These are phyloP conservation scores for Pseudopipra pipra DNA, from an alignment of 2,113 vertebrate species.

Conservation along the genomic window DNA sequence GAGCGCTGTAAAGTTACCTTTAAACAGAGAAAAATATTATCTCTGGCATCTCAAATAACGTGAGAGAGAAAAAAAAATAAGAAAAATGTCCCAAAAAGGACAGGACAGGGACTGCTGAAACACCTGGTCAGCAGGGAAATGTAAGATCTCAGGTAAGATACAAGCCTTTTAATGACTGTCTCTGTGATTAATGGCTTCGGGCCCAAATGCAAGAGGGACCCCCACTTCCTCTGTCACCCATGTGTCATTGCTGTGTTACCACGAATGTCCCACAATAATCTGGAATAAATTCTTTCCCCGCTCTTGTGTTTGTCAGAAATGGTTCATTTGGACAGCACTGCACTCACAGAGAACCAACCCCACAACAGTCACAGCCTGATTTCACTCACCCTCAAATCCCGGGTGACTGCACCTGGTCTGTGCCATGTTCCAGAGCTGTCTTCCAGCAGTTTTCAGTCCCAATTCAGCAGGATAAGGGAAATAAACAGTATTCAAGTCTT, in stretches of 20 bases:
- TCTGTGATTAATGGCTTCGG: accelerated
- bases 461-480: neutral
- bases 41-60: neutral
- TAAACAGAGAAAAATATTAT: neutral
- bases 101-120: neutral
- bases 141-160: neutral
- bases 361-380: too few relatives aligned
- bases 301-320: neutral
- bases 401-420: accelerated
- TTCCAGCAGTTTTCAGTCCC: neutral
- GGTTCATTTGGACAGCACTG: neutral
- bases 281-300: neutral
- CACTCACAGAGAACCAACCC: too few relatives aligned
- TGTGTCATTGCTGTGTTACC: neutral
- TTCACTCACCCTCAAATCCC: neutral
- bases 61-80: neutral
- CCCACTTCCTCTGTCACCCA: neutral
- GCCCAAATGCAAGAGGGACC: neutral
- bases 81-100: too few relatives aligned
- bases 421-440: accelerated
- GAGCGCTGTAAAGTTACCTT: neutral
- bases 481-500: too few relatives aligned
- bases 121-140: accelerated
- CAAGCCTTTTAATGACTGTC: accelerated
- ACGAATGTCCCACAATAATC: neutral